Base-by-base conservation (phyloP, 2,113 vertebrate species). In the Oryzias celebensis region DNA sequence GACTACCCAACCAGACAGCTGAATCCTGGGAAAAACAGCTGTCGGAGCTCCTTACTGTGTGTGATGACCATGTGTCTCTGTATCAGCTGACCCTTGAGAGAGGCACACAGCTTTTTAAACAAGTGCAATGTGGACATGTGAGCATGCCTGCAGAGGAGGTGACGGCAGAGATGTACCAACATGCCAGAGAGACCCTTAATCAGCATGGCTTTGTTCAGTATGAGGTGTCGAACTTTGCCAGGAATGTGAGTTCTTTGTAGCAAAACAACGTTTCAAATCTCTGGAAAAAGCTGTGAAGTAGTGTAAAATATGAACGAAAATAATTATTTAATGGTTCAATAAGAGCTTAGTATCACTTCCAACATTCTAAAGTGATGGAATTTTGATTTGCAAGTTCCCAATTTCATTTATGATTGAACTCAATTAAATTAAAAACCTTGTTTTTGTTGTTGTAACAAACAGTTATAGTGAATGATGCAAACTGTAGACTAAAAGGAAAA, bases 21-120 rank as follows among this genome's bases (percentile, higher is more conserved):
- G 80, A 43, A 1, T 81, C 88, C 0, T 98, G 96, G 96, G 87
- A 91, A 4, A 31, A 3, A 0, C 85, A 90, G 71, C 70, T 98
- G 72, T 83, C 75, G 31, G 80, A 77, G 0, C 78, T 93, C n/a
- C 62, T 98, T 60, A 17, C 0, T 15, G 70, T 83, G 23, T 96
- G 95, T 1, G 95, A 97, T 0, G 82, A 96, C 67, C 97, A 98
- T 14, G 15, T 98, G 72, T 97, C 97, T 45, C 88, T 98, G 42
- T 99, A 98, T 86, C 96, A 99, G 88, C 91, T 99, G 81, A 95
- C 94, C 0, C 71, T 98, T 80, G 96, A 98, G 85, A 90, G 91
- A 62, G 96, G 96, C 58, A 99, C 95, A 0, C 43, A 65, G 0
- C 92, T 98, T 23, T 98, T 95, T 4, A 90, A 89, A 4, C 91